Percentiles rank a stretch among this genome's conserved stretches.
Conservation (phyloP, 2,113 vertebrate species). For the Sceloporus undulatus region DNA sequence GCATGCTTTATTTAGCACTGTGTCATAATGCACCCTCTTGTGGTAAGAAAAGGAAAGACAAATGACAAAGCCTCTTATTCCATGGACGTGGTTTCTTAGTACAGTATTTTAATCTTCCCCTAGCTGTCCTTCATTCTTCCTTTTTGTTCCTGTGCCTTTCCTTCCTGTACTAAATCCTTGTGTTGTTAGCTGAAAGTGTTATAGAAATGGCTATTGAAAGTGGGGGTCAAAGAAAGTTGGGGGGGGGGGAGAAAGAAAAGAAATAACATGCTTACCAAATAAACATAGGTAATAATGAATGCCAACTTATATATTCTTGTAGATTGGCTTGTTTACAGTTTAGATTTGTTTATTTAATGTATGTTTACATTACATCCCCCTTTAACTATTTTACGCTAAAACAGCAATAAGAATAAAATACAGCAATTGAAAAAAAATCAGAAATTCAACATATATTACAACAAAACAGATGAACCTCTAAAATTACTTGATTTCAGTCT, state of each 20-base stretch:
- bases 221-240: neutral
- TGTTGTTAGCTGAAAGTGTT: constrained; percentile 1
- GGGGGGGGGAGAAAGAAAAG: neutral
- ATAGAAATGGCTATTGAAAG: neutral
- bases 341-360: neutral
- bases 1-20: neutral
- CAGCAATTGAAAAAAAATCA: neutral
- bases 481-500: neutral
- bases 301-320: neutral
- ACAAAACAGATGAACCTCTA: neutral
- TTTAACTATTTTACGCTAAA: neutral
- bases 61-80: constrained; percentile 21
- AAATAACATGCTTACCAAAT: neutral
- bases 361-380: neutral
- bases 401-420: neutral
- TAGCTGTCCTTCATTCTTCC: neutral
- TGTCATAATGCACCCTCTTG: constrained; percentile 69
- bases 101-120: neutral
- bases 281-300: neutral
- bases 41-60: constrained; percentile 58
- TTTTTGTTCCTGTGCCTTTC: neutral
- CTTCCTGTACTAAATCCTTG: accelerated
- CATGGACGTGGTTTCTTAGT: neutral
- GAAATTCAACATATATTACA: neutral
- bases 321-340: neutral